These are phyloP conservation scores for Mythimna loreyi DNA, from an alignment of 2,888 invertebrate genomes.

Conservation along the genomic window DNA sequence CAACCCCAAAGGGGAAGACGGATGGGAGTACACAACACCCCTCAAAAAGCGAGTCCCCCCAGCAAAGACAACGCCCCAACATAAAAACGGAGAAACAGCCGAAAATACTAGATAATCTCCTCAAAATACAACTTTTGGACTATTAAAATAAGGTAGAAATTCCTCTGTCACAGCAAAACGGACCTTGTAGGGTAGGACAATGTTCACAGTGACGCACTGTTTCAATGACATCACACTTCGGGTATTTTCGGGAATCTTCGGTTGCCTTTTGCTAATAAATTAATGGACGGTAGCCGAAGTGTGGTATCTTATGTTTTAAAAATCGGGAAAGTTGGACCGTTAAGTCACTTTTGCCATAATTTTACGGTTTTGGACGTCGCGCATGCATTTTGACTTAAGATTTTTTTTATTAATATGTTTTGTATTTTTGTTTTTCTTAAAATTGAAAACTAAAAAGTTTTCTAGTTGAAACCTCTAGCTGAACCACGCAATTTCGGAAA, in stretches of 20 bases:
- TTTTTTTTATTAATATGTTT: constrained; percentile 6
- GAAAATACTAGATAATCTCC: constrained; percentile 84
- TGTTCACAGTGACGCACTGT: constrained; percentile 62
- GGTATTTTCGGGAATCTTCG: constrained; percentile 47
- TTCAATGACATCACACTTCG: constrained; percentile 48
- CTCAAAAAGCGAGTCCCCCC: constrained; percentile 83
- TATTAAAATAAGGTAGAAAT: constrained; percentile 72
- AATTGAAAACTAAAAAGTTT: constrained; percentile 3
- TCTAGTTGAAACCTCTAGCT: background rate
- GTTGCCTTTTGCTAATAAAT: constrained; percentile 24
- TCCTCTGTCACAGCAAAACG: constrained; percentile 73
- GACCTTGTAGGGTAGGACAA: constrained; percentile 67
- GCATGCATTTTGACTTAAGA: constrained; percentile 31
- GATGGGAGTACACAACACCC: constrained; percentile 90
- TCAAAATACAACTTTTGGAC: constrained; percentile 52
- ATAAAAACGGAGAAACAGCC: constrained; percentile 72
- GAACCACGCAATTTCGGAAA: background rate
- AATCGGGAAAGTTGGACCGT: constrained; percentile 49
- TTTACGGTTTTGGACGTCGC: constrained; percentile 50
- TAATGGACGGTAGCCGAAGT: constrained; percentile 23
- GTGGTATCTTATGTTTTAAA: constrained; percentile 45
- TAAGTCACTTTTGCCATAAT: constrained; percentile 63
- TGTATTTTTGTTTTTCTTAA: background rate
- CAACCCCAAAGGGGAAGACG: constrained; percentile 92
- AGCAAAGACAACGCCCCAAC: constrained; percentile 71